Base-by-base conservation (phyloP, 2,113 vertebrate genomes). In the Indicator indicator region DNA sequence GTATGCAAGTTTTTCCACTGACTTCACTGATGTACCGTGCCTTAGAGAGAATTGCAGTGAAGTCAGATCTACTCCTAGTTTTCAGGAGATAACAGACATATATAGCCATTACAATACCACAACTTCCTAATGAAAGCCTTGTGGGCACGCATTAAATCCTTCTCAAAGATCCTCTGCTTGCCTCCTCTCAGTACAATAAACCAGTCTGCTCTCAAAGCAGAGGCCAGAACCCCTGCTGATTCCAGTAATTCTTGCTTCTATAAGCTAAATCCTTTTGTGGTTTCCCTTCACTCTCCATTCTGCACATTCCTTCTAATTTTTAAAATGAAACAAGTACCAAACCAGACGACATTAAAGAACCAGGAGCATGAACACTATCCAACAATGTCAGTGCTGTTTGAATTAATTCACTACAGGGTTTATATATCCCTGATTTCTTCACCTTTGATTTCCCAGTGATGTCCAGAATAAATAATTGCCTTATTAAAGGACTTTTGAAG, bases 391-490 rank as follows among this genome's bases (percentile, higher is more conserved):
- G 85, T 86, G 67, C 69, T 94, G 60, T 60, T 90, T 65, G 82
- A 94, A 91, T 83, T 95, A 97, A 97, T 95, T 85, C 94, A 76
- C 95, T 90, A 87, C 94, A 96, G 87, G 97, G 95, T 98, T 97
- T 97, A 96, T 96, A 95, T 97, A 96, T 86, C 85, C 77, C 89
- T 38, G 58, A 95, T 36, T 86, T 71, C 65, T 92, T 89, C 96
- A 97, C 96, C 96, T 97, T 97, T 98, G 97, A 97, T 97, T 98
- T 97, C 95, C 94, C 96, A 97, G 83, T 93, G 96, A 97, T 96
- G 95, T 94, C 89, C 92, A 96, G 97, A 97, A 97, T 97, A 98
- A 98, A 98, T 97, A 98, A 98, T 96, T 97, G 90, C 96, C 96
- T 98, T 97, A 97, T 97, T 98, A 97, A 98, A 97, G 94, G 93